Conservation (phyloP, 2,797 vertebrate genomes). For the Pristis pectinata region DNA sequence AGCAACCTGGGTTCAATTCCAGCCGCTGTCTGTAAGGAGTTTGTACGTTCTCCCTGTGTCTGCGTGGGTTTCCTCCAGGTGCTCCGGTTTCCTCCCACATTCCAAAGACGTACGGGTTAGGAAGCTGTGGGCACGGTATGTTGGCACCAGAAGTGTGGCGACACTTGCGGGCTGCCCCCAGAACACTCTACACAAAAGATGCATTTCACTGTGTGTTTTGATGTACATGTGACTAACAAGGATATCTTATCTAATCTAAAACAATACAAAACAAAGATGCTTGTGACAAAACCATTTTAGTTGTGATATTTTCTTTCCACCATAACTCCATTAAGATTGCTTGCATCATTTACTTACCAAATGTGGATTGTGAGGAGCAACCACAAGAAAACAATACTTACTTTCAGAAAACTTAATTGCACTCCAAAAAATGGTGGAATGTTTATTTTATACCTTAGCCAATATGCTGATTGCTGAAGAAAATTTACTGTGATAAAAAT, state of each 20-base stretch:
- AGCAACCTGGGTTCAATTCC: too few relatives aligned
- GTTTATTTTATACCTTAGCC: neutral
- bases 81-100: too few relatives aligned
- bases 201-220: too few relatives aligned
- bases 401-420: neutral
- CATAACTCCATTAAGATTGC: neutral
- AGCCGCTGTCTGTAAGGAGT: too few relatives aligned
- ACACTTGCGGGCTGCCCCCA: too few relatives aligned
- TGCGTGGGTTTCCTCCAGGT: too few relatives aligned
- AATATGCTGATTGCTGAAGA: neutral
- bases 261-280: neutral
- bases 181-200: too few relatives aligned
- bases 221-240: too few relatives aligned
- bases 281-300: neutral
- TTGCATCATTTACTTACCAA: neutral
- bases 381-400: neutral
- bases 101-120: too few relatives aligned
- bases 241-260: neutral
- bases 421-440: neutral
- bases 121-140: too few relatives aligned
- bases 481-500: neutral
- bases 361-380: neutral
- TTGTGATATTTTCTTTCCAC: neutral
- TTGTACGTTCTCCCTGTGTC: too few relatives aligned
- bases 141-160: too few relatives aligned